Conservation (phyloP, 2,888 invertebrate species). For the Camponotus fellah region DNA sequence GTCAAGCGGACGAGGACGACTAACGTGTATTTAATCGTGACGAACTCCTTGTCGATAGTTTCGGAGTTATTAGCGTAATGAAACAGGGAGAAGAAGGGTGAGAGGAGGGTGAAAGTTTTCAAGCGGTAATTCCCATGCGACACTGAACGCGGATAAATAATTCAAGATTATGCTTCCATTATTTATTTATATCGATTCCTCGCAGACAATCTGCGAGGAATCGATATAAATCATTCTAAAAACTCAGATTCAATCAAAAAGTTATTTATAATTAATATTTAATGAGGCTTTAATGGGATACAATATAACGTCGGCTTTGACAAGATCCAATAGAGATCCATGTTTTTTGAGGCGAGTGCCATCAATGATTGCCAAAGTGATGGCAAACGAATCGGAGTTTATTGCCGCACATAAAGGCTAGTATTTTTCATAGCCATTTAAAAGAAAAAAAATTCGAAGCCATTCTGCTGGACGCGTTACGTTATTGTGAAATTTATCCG, state of each 20-base stretch:
- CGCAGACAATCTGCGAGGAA: background rate
- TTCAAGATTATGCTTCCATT: background rate
- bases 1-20: slow-evolving; percentile 18
- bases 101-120: background rate
- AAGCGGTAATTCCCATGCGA: background rate
- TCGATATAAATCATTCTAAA: background rate
- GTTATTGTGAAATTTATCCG: slow-evolving; percentile 31
- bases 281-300: background rate
- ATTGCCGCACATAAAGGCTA: background rate
- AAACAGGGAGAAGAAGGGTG: background rate
- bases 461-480: slow-evolving; percentile 8
- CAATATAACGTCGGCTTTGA: background rate
- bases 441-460: background rate
- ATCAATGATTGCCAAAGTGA: background rate
- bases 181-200: background rate
- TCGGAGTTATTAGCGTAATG: slow-evolving; percentile 27
- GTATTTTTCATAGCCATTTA: background rate
- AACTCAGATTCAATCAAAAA: background rate
- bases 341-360: background rate
- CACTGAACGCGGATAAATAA: background rate
- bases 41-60: slow-evolving; percentile 36
- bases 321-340: background rate
- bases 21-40: slow-evolving; percentile 47
- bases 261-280: background rate
- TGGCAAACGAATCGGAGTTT: slow-evolving; percentile 1